phyloP scores from a whole-genome alignment of 2,888 invertebrate genomes.

The Falcaria lacertinaria region DNA sequence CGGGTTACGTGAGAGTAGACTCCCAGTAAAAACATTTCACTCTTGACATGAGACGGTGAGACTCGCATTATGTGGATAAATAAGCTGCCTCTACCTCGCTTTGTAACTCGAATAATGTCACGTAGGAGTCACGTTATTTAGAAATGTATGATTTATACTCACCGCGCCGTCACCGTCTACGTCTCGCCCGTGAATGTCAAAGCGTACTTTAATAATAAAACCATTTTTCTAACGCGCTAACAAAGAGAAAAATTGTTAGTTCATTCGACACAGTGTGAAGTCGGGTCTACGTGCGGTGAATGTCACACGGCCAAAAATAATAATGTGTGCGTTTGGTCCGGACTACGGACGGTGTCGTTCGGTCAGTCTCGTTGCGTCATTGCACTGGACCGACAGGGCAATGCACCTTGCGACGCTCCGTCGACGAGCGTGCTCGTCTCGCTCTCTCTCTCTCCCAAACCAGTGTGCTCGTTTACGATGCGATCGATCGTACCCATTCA shows the following conservation, averaged over 20 bases:
- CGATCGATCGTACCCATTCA: conserved; percentile 57
- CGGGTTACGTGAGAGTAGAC: conserved; percentile 43
- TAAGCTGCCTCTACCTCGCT: conserved; percentile 24
- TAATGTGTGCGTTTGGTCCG: conserved; percentile 42
- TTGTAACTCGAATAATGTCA: conserved; percentile 25
- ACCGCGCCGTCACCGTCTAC: conserved; percentile 22
- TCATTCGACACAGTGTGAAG: conserved; percentile 47
- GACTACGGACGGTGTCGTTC: conserved; percentile 49
- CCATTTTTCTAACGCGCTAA: conserved; percentile 27
- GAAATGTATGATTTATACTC: conserved; percentile 40
- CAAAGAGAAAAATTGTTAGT: conserved; percentile 43
- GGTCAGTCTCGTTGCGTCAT: conserved; percentile 73
- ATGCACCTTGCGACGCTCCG: conserved; percentile 58
- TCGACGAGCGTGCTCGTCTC: conserved; percentile 17
- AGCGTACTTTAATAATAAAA: conserved; percentile 29
- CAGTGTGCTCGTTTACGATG: conserved; percentile 40
- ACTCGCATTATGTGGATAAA: conserved; percentile 31
- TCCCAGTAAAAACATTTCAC: conserved; percentile 42
- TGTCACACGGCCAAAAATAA: conserved; percentile 71
- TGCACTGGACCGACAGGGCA: conserved; percentile 66
- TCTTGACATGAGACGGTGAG: conserved; percentile 30
- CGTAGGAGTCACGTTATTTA: conserved; percentile 30
- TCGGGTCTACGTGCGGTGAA: conserved; percentile 54
- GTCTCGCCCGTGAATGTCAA: conserved; percentile 27
- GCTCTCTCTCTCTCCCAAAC: conserved; percentile 33